A percentile compares a stretch with the other conserved stretches of the same genome.
phyloP scores from a whole-genome alignment of 2,113 vertebrate species.

The Erpornis zantholeuca region DNA sequence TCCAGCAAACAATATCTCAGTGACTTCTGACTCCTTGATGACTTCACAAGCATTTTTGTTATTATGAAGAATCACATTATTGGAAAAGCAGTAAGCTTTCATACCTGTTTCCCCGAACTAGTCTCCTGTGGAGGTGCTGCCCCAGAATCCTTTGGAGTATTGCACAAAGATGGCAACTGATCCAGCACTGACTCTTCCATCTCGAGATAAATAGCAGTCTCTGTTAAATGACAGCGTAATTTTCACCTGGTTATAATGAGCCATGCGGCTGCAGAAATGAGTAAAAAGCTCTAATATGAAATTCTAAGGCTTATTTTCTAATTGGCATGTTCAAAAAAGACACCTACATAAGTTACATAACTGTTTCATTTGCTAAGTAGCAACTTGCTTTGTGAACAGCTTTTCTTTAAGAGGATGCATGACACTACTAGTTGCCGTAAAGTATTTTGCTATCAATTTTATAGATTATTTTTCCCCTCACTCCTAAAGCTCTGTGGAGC shows the following conservation, averaged over 20 bases:
- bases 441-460: background rate
- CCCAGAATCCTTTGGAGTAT: conserved; percentile 48
- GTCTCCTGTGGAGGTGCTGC: conserved; percentile 25
- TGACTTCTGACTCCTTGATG: background rate
- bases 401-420: background rate
- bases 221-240: background rate
- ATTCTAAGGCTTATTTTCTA: background rate
- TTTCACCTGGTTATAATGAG: background rate
- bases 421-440: background rate
- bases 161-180: background rate
- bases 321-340: background rate
- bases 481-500: background rate
- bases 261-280: background rate
- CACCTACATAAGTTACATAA: background rate
- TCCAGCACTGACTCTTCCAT: conserved; percentile 71
- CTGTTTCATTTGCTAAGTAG: background rate
- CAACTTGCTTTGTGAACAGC: background rate
- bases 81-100: background rate
- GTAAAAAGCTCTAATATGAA: background rate
- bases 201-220: background rate
- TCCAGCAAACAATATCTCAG: background rate
- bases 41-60: background rate
- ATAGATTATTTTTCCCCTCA: background rate
- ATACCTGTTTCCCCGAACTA: conserved; percentile 58
- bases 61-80: background rate